Base-by-base conservation (phyloP, 1,140 invertebrate species). In the Idris sp. region DNA sequence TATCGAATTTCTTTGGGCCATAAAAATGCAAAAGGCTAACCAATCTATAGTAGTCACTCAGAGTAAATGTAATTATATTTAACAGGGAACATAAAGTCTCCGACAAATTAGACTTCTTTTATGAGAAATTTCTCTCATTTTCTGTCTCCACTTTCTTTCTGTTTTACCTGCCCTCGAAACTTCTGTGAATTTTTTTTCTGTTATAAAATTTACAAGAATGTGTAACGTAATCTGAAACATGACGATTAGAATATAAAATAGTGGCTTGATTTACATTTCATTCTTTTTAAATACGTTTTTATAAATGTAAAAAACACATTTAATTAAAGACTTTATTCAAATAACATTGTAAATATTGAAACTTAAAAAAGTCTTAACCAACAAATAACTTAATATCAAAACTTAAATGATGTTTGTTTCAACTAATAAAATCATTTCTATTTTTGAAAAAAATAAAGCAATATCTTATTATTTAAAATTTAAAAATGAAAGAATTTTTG, bases 51-150 rank as follows among this genome's bases (percentile, higher is more conserved):
- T 44, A 59, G 65, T 53, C 67, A 40, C 56, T 59, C 28, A 53
- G 58, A 71, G 79, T 81, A 80, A 83, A 79, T 77, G 80, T 83
- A 83, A 84, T 84, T 84, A 82, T 83, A 80, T 83, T 84, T 83
- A 84, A 84, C 82, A 51, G 78, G 41, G 41, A 61, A 67, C 74
- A 74, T 79, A 78, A 78, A 79, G 67, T 72, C 43, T 38, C 62
- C 40, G 71, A 78, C 77, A 80, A 77, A 79, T 82, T 78, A 81
- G 77, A 49, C 71, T 54, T 74, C 54, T 67, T 58, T 65, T 56
- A 56, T 19, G 46, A 76, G 62, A 59, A 71, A 51, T 67, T 65
- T 64, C 71, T 62, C 59, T 65, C 59, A 44, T 48, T 72, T 51
- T 62, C 54, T 67, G 38, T 56, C 56, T 48, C 46, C 41, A 56